A percentile compares a stretch with the other conserved stretches of the same genome.
Conservation (phyloP, 2,888 invertebrate genomes). For the Drosophila borealis region DNA sequence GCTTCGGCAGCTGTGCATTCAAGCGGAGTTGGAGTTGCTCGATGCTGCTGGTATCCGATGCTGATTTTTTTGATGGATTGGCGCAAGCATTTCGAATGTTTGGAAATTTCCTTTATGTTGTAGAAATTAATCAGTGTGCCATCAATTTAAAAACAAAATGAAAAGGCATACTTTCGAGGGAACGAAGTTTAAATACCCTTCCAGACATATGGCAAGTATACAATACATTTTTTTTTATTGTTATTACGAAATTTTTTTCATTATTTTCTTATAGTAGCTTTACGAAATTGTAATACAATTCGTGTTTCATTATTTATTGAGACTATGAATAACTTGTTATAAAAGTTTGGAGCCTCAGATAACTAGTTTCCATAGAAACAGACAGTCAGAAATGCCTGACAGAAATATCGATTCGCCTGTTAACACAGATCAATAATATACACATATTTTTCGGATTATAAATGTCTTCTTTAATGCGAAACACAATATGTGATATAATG, state of each 20-base stretch:
- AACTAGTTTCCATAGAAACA: too few relatives aligned
- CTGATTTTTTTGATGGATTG: constrained; percentile 54
- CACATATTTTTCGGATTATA: background rate
- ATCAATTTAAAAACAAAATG: constrained; percentile 41
- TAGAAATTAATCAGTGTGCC: constrained; percentile 67
- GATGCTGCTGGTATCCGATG: constrained; percentile 45
- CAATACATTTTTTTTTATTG: background rate
- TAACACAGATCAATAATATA: background rate
- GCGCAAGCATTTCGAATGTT: constrained; percentile 42
- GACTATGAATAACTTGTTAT: too few relatives aligned
- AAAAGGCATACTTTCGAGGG: constrained; percentile 1
- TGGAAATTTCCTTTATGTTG: constrained; percentile 54
- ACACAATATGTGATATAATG: background rate
- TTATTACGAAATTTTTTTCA: background rate
- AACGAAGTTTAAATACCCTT: constrained; percentile 14
- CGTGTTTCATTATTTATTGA: too few relatives aligned
- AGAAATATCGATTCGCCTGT: background rate
- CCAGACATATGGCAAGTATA: background rate
- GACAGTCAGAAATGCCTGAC: too few relatives aligned
- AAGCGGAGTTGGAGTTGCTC: constrained; percentile 47
- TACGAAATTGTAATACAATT: too few relatives aligned
- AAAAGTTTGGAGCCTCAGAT: too few relatives aligned
- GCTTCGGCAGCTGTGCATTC: constrained; percentile 47
- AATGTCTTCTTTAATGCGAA: background rate
- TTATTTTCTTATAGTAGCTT: background rate